Percentiles rank a stretch among this genome's conserved stretches.
These are phyloP conservation scores for Leucosticte australis DNA, from an alignment of 2,113 vertebrate genomes.

Conservation along the genomic window DNA sequence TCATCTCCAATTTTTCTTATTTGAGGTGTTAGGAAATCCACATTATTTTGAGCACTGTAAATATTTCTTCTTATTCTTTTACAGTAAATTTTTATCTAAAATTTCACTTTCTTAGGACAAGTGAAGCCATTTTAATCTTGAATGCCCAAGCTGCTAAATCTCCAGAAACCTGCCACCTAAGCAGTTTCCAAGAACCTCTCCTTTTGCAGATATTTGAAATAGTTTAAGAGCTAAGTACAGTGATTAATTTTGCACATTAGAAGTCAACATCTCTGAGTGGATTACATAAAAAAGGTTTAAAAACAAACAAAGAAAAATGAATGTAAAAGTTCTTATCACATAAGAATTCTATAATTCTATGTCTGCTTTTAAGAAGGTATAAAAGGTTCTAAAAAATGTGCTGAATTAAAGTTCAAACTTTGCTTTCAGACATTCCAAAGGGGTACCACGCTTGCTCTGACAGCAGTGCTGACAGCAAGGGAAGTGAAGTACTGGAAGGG, in stretches of 20 bases:
- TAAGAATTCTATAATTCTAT: background rate
- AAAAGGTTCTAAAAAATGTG: background rate
- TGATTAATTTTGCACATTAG: background rate
- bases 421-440: background rate
- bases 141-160: background rate
- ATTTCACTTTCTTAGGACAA: background rate
- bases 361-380: background rate
- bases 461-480: background rate
- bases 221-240: background rate
- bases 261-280: background rate
- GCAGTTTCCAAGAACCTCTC: background rate
- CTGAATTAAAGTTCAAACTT: background rate
- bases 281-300: background rate
- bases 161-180: background rate
- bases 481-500: background rate
- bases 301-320: background rate
- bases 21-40: background rate
- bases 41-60: background rate
- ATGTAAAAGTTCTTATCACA: background rate
- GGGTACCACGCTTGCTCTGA: rapidly evolving
- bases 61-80: background rate
- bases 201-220: background rate
- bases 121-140: background rate
- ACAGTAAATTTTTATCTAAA: background rate
- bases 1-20: background rate